Percentiles rank a stretch among this genome's conserved stretches.
Conservation (phyloP, 1,140 invertebrate species). For the Eupeodes corollae region DNA sequence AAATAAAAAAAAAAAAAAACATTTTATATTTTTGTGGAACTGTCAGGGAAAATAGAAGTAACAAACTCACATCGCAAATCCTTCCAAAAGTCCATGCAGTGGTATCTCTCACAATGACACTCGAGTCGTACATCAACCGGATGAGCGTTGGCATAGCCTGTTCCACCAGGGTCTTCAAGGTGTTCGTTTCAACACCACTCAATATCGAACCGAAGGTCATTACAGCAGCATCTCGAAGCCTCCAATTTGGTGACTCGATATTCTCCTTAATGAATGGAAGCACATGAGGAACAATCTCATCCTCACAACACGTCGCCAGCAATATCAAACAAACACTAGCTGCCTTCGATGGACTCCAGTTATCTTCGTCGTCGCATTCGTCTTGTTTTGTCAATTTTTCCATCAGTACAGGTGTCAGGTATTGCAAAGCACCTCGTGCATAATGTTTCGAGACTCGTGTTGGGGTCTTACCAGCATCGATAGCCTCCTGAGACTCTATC, state of each 20-base stretch:
- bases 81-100: conserved; percentile 96
- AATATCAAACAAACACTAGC: conserved; percentile 99
- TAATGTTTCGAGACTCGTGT: conserved; percentile 81
- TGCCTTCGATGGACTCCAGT: conserved; percentile 99
- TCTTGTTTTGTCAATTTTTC: conserved; percentile 92
- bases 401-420: conserved; percentile 87
- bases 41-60: neutral
- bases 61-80: conserved; percentile 67
- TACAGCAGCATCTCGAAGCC: conserved; percentile 89
- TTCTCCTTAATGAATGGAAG: conserved; percentile 95
- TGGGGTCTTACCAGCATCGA: conserved; percentile 83
- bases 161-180: conserved; percentile 86
- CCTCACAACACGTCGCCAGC: conserved; percentile 91
- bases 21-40: too few species aligned
- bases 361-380: conserved; percentile 91
- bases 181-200: conserved; percentile 79
- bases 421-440: conserved; percentile 92
- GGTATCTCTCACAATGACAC: conserved; percentile 91
- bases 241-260: conserved; percentile 90
- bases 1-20: neutral
- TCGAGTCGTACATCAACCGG: conserved; percentile 81
- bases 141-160: conserved; percentile 94
- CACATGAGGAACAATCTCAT: conserved; percentile 90
- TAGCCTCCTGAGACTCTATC: conserved; percentile 88
- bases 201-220: conserved; percentile 98